Evolutionary conservation across 1,140 invertebrate species (phyloP).

Genomic region (Papilio helenus): DNA sequence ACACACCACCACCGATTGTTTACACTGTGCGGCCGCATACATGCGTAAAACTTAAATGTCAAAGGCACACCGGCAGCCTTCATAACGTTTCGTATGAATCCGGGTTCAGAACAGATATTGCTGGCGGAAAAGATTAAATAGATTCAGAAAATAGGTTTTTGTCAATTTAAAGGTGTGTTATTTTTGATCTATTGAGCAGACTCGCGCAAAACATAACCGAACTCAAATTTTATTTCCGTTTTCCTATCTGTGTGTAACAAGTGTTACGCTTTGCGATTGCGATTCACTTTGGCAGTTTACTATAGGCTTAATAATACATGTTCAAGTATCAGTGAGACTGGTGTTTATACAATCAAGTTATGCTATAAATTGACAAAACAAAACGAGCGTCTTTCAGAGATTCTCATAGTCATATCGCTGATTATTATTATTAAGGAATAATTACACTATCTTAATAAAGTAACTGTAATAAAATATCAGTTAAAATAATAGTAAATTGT

Average conservation of each 20-base stretch:
- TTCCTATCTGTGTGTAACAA: not conserved
- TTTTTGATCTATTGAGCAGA: not conserved
- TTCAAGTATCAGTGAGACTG: no score
- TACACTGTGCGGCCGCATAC: not conserved
- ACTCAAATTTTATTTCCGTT: no score
- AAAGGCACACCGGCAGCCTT: conserved; percentile 1
- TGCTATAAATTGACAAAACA: not conserved
- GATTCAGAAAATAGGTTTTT: not conserved
- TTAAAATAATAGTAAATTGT: no score
- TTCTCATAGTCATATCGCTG: not conserved
- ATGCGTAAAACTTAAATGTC: not conserved
- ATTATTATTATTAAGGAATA: no score
- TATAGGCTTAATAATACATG: not conserved
- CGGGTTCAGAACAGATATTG: not conserved
- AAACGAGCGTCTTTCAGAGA: not conserved
- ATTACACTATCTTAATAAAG: no score
- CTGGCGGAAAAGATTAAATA: not conserved
- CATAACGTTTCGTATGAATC: not conserved
- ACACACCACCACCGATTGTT: conserved; percentile 48
- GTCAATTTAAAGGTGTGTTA: not conserved
- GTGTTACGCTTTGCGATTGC: not conserved
- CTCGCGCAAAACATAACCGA: not conserved
- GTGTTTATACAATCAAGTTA: conserved; percentile 1
- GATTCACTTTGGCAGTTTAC: not conserved
- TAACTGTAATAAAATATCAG: no score